Conservation (phyloP, 1,140 invertebrate species). For the Coenobita brevimanus region DNA sequence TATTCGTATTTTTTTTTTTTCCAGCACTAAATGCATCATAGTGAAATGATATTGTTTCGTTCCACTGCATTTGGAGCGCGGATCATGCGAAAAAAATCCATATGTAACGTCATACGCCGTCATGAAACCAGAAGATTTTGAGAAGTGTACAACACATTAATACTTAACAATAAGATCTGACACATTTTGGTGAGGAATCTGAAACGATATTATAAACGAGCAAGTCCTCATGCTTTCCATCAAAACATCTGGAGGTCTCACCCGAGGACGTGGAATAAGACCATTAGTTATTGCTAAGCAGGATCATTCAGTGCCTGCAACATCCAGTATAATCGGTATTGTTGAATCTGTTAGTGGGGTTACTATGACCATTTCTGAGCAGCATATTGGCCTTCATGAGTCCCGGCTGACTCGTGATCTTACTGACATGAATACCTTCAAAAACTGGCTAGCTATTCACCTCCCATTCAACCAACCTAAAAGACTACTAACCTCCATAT, state of each 20-base stretch:
- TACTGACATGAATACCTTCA: slow-evolving; percentile 22
- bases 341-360: slow-evolving; percentile 16
- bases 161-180: slow-evolving; percentile 72
- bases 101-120: too few species aligned
- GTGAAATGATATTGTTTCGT: too few species aligned
- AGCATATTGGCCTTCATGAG: neutral
- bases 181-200: slow-evolving; percentile 74
- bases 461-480: neutral
- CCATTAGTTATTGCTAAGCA: slow-evolving; percentile 5
- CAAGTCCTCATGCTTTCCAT: slow-evolving; percentile 69
- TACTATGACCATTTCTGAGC: neutral
- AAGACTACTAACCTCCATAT: neutral
- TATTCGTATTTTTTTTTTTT: too few species aligned
- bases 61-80: too few species aligned
- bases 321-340: neutral
- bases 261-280: slow-evolving; percentile 52
- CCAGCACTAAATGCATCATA: too few species aligned
- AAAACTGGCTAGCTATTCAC: slow-evolving; percentile 5
- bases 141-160: slow-evolving; percentile 71
- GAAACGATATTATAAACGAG: slow-evolving; percentile 73
- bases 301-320: neutral
- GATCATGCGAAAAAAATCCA: too few species aligned
- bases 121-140: slow-evolving; percentile 71
- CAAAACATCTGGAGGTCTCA: slow-evolving; percentile 73
- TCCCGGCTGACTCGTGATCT: neutral